Percentiles rank a stretch among this genome's conserved stretches.
phyloP scores from a whole-genome alignment of 2,888 invertebrate species.

The Caenorhabditis sp. region DNA sequence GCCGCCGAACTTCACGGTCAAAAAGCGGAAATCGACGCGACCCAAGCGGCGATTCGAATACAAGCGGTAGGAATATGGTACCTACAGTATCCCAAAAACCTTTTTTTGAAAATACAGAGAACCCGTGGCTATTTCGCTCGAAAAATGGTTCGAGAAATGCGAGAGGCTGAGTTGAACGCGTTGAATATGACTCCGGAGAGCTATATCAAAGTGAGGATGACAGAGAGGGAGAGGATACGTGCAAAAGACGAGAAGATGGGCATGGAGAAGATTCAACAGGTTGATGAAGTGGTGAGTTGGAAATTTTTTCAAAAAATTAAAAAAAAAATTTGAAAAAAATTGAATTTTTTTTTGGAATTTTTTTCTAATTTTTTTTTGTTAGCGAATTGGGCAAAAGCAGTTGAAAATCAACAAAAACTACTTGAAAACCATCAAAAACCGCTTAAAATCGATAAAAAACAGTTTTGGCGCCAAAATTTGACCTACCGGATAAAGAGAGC shows the following conservation, averaged over 20 bases:
- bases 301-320: too few relatives aligned
- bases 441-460: too few relatives aligned
- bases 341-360: too few relatives aligned
- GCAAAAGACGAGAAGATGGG: background rate
- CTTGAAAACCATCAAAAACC: too few relatives aligned
- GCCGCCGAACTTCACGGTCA: constrained; percentile 74
- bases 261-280: constrained; percentile 31
- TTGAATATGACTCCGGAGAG: constrained; percentile 68
- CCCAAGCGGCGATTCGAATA: constrained; percentile 75
- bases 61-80: constrained; percentile 69
- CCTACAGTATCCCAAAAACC: background rate
- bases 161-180: constrained; percentile 66
- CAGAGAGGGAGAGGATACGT: constrained; percentile 28
- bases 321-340: too few relatives aligned
- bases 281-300: too few relatives aligned
- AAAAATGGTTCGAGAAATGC: constrained; percentile 70
- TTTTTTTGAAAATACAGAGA: constrained; percentile 49
- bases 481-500: too few relatives aligned
- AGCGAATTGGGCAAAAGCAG: too few relatives aligned
- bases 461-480: too few relatives aligned
- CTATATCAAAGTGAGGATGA: constrained; percentile 51
- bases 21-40: constrained; percentile 71
- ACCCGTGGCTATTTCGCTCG: constrained; percentile 76
- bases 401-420: too few relatives aligned
- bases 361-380: too few relatives aligned